A percentile compares a stretch with the other conserved stretches of the same genome.
These are phyloP conservation scores for Aporophyla nigra DNA, from an alignment of 2,888 invertebrate species.

Conservation along the genomic window DNA sequence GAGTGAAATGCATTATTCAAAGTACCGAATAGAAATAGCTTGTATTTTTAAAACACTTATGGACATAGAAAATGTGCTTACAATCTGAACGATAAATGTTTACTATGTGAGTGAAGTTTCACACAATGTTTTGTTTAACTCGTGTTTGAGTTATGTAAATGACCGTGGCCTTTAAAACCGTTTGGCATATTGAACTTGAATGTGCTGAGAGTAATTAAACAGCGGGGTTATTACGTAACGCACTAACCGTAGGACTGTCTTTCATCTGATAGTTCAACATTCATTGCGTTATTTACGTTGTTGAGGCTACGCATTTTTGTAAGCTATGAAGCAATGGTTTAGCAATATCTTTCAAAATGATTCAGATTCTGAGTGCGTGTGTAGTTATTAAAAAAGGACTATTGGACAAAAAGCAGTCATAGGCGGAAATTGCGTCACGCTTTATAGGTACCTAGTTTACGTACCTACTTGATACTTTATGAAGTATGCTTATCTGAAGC, in stretches of 20 bases:
- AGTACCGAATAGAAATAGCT: constrained; percentile 4
- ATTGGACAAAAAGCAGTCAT: no score
- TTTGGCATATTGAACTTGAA: constrained; percentile 24
- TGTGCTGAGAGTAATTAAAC: background rate
- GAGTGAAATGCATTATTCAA: constrained; percentile 29
- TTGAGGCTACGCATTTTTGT: no score
- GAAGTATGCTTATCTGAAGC: background rate
- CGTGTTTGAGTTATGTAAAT: constrained; percentile 11
- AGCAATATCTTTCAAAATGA: no score
- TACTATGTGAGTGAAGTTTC: constrained; percentile 20
- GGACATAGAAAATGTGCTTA: background rate
- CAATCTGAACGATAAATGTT: constrained; percentile 21
- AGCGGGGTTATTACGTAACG: no score
- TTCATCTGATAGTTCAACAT: no score
- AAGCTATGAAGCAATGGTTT: no score
- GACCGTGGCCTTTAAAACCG: constrained; percentile 2
- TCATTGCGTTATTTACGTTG: no score
- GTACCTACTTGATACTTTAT: background rate
- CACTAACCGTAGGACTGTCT: no score
- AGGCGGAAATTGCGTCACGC: background rate
- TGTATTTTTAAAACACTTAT: constrained; percentile 19
- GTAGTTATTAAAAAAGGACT: no score
- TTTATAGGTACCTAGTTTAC: background rate
- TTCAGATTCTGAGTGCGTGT: no score
- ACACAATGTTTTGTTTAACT: constrained; percentile 28